Conservation (phyloP, 2,113 vertebrate species). For the Anoura caudifer region DNA sequence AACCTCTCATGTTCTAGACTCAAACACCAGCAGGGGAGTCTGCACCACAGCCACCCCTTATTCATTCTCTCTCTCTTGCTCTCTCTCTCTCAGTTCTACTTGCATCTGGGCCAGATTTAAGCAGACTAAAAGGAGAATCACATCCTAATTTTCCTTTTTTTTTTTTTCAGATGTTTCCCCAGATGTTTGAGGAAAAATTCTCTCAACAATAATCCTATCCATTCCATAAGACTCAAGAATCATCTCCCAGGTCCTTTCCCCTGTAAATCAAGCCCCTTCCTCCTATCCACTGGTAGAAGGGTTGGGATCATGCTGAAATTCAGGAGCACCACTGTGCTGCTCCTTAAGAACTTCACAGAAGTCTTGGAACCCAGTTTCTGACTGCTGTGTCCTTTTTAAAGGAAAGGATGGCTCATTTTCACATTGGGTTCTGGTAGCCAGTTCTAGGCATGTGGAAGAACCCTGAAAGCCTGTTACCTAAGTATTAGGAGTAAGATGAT, state of each 20-base stretch:
- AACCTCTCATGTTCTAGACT: not conserved
- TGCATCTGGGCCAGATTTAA: not conserved
- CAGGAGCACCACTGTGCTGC: not conserved
- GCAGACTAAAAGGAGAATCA: not conserved
- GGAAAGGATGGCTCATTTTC: not conserved
- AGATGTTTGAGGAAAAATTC: not conserved
- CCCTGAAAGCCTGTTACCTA: not conserved
- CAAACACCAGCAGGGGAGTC: not conserved
- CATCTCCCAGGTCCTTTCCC: not conserved
- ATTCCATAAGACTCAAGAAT: not conserved
- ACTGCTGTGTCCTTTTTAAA: not conserved
- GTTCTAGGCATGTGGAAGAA: not conserved
- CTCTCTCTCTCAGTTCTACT: not conserved
- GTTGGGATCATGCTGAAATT: not conserved
- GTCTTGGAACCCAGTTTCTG: not conserved
- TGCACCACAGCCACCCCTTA: no score
- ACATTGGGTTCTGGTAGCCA: not conserved
- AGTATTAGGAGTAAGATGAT: not conserved
- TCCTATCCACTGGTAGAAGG: fast-evolving
- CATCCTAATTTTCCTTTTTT: not conserved
- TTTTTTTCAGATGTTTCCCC: not conserved
- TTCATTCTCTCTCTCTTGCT: no score
- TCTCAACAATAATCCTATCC: not conserved
- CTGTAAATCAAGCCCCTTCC: not conserved
- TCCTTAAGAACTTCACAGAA: not conserved